Evolutionary conservation across 2,888 invertebrate species (phyloP).

Genomic region (Fragum whitleyi): DNA sequence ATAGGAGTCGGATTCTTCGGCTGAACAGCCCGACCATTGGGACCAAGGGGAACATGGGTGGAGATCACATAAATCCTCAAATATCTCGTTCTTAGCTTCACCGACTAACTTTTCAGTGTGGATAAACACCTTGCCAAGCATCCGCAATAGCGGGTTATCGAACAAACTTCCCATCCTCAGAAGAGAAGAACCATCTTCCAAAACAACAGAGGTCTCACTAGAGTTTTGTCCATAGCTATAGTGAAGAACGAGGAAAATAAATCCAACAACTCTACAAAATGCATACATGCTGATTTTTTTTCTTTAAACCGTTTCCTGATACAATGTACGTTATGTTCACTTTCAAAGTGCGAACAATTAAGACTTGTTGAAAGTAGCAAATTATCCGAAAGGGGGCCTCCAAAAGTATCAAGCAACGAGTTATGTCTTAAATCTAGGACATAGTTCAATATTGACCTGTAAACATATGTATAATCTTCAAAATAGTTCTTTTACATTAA

Average conservation of each 20-base stretch:
- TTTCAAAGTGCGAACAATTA: no score
- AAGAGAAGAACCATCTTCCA: conserved; percentile 6
- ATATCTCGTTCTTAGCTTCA: conserved; percentile 8
- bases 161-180: background rate
- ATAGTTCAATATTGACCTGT: no score
- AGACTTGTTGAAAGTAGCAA: no score
- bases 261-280: background rate
- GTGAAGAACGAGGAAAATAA: background rate
- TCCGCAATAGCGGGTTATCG: conserved; percentile 17
- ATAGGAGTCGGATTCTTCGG: background rate
- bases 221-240: background rate
- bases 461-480: no score
- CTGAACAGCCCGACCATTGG: conserved; percentile 7
- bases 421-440: no score
- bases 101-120: conserved; percentile 3
- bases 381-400: no score
- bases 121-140: conserved; percentile 17
- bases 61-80: conserved; percentile 17
- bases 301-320: no score
- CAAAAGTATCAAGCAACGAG: no score
- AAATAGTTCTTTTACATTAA: no score
- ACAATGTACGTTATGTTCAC: no score
- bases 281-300: background rate
- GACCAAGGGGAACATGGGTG: conserved; percentile 17
- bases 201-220: background rate